Conservation (phyloP, 2,113 vertebrate species). For the Sinocyclocheilus maitianheensis region DNA sequence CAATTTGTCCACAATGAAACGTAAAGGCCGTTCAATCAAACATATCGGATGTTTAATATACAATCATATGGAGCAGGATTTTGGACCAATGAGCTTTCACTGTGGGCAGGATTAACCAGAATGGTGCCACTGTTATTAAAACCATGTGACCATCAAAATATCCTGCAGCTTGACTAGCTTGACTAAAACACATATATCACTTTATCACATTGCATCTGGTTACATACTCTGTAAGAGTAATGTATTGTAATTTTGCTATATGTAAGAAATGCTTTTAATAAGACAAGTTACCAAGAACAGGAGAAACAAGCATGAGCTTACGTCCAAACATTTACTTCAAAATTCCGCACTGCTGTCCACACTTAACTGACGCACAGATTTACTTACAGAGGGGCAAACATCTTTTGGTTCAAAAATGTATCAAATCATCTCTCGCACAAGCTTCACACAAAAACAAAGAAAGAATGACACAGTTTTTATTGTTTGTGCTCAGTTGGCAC, state of each 20-base stretch:
- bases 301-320: not conserved
- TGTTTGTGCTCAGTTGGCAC: constrained; percentile 6
- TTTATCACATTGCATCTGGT: not conserved
- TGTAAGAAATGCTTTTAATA: not conserved
- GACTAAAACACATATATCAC: not conserved
- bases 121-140: not conserved
- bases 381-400: not conserved
- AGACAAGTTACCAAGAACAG: too few relatives aligned
- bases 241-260: not conserved
- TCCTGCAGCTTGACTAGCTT: not conserved
- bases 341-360: not conserved
- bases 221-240: not conserved
- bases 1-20: not conserved
- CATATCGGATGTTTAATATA: not conserved
- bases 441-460: not conserved
- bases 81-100: not conserved
- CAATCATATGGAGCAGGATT: not conserved
- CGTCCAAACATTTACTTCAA: not conserved
- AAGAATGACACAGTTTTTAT: constrained; percentile 22
- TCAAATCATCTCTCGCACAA: not conserved
- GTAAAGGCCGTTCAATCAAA: not conserved
- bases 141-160: not conserved
- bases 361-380: not conserved
- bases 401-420: not conserved
- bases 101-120: not conserved